Base-by-base conservation (phyloP, 1,140 invertebrate genomes). In the Microplitis mediator region DNA sequence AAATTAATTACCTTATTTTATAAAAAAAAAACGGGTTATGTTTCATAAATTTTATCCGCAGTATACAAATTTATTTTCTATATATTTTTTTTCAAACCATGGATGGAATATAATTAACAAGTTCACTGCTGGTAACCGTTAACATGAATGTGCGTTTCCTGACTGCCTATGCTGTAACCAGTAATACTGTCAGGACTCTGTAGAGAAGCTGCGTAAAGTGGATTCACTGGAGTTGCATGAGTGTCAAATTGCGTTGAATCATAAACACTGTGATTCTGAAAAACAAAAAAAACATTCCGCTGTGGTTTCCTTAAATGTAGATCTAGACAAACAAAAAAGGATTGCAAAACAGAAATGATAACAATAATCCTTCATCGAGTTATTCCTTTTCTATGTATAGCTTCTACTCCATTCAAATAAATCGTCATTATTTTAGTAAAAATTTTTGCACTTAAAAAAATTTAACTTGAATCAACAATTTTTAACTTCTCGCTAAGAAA, bases 171-270 rank as follows among this genome's bases (percentile, higher is more conserved):
- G 83, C 87, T 89, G 81, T 88, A 88, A 76, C 83, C 89, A 80
- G 91, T 91, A 83, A 93, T 91, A 74, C 91, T 93, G 83, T 93
- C 92, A 36, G 92, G 92, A 80, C 92, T 93, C 82, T 93, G 92
- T 16, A 93, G 87, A 3, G 92, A 93, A 45, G 92, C 91, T 73
- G 91, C 90, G 81, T 93, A 93, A 36, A 92, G 85, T 3, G 91
- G 91, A 80, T 93, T 92, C 81, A 92, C 89, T 32, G 91, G 91
- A 4, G 91, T 91, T 4, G 88, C 88, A 58, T 90, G 90, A 14
- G 89, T 90, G 82, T 91, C 90, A 84, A 94, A 93, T 73, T 94
- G 90, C 63, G 93, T 94, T 80, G 92, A 94, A 84, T 94, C 93
- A 82, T 94, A 94, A 68, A 93, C 91, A 80, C 90, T 92, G 86